Evolutionary conservation across 2,113 vertebrate genomes (phyloP), one percentile per base, ranked within the genome.

Genomic region (Microcebus lehilahytsara): DNA sequence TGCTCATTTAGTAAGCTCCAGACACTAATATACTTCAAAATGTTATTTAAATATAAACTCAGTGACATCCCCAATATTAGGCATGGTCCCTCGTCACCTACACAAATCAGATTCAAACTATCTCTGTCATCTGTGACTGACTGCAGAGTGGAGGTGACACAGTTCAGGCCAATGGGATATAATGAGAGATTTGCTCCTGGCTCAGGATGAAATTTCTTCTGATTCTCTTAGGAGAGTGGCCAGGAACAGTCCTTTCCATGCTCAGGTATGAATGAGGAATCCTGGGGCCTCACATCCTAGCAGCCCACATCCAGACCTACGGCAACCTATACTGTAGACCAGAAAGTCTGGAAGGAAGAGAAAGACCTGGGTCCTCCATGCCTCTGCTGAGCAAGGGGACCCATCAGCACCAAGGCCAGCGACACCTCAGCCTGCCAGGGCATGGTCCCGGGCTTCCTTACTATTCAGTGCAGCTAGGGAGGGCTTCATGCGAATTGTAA

Each of bases 341-440:
- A 37, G 12, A 25, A 25, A 25, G 12, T 10, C 30, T n/a, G 5
- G 30, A 69, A 12, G 4, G 34, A 23, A 84, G 3, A 30, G 32
- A 64, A 42, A 83, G 20, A 58, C 3, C 19, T 30, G 58, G 17
- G 3, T 51, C 11, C 2, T 46, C 1, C 69, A 32, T 0, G 32
- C 37, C 5, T 49, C 34, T 17, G 6, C 6, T 14, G 1, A 91
- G 49, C 12, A 42, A 74, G 30, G 11, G 11, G 3, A 11, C 6
- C 4, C 30, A 51, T 53, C 42, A 46, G 53, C 75, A 77, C 51
- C 72, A 72, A 78, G 49, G 32, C n/a, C 40, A 75, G 67, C 0
- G 4, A 20, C 27, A 37, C 1, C 34, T 0, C 14, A 25, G 3
- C 0, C 40, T 27, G 10, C 11, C 40, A 32, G 75, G 4, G 3